Percentiles rank a stretch among this genome's conserved stretches.
Evolutionary conservation across 2,113 vertebrate species (phyloP).

Genomic region (Epinephelus cyanopodus): DNA sequence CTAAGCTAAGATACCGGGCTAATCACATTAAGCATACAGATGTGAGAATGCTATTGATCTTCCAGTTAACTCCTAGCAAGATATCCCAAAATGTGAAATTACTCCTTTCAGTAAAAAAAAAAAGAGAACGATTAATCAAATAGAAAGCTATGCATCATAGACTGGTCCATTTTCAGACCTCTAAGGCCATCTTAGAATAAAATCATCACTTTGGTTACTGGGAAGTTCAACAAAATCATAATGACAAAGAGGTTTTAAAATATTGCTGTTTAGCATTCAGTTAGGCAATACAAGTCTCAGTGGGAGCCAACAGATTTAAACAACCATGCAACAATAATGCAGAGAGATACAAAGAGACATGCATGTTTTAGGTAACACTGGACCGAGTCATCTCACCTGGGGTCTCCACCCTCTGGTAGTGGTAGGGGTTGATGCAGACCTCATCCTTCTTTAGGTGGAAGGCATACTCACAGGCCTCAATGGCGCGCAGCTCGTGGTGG

Average conservation of each 20-base stretch:
- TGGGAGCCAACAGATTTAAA: not conserved
- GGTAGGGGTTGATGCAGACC: slow-evolving; percentile 99
- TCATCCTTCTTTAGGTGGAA: slow-evolving; percentile 99
- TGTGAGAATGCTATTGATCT: not conserved
- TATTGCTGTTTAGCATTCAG: not conserved
- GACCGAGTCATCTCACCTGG: slow-evolving; percentile 87
- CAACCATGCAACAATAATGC: not conserved
- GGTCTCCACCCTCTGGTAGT: slow-evolving; percentile 99
- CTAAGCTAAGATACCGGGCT: not conserved
- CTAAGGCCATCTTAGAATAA: not conserved
- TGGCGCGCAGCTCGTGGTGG: slow-evolving; percentile 97
- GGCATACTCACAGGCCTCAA: slow-evolving; percentile 98
- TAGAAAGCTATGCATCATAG: not conserved
- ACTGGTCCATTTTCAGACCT: not conserved
- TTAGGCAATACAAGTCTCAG: not conserved
- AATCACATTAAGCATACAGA: not conserved
- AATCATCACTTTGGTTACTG: no score
- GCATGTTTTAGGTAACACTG: not conserved
- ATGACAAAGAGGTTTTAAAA: not conserved
- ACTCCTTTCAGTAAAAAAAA: not conserved
- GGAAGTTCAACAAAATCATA: not conserved
- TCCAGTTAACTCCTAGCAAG: not conserved
- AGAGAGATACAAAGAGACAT: not conserved
- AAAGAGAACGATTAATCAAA: not conserved
- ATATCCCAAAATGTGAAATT: not conserved